Conservation (phyloP, 2,888 invertebrate species). For the Drosophila neotestacea region DNA sequence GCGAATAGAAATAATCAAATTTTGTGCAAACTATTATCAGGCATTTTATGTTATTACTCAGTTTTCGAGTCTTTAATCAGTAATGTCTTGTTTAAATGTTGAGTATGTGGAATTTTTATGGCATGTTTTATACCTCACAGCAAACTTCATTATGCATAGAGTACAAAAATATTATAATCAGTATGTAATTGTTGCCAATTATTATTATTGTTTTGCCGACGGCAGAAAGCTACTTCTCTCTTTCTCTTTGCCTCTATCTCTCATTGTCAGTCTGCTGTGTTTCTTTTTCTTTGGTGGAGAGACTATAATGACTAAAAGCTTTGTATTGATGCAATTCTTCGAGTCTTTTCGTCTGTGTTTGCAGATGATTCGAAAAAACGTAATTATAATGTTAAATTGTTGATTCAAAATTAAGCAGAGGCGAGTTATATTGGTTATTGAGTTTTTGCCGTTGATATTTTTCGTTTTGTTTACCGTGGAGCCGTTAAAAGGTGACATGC, state of each 20-base stretch:
- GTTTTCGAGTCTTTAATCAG: no score
- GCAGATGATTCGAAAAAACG: constrained; percentile 75
- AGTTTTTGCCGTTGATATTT: constrained; percentile 48
- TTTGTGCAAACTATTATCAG: neutral
- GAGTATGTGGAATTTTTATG: constrained; percentile 11
- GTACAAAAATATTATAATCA: constrained; percentile 16
- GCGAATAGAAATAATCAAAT: no score
- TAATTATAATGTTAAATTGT: constrained; percentile 79
- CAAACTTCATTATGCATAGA: constrained; percentile 10
- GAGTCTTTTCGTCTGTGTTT: constrained; percentile 49
- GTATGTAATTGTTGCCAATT: constrained; percentile 16
- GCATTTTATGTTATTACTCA: neutral
- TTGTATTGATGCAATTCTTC: constrained; percentile 53
- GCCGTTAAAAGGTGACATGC: constrained; percentile 81
- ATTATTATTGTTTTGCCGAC: constrained; percentile 35
- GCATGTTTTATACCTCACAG: constrained; percentile 11
- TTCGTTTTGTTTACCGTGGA: constrained; percentile 68
- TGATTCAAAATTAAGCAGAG: constrained; percentile 68
- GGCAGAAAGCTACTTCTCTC: constrained; percentile 12
- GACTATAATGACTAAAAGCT: constrained; percentile 45
- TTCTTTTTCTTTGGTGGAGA: neutral
- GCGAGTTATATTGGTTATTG: constrained; percentile 25
- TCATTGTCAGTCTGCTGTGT: neutral
- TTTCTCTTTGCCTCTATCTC: neutral
- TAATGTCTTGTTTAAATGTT: constrained; percentile 2